Evolutionary conservation across 2,888 invertebrate species (phyloP).

Genomic region (Polyommatus iphigenia): DNA sequence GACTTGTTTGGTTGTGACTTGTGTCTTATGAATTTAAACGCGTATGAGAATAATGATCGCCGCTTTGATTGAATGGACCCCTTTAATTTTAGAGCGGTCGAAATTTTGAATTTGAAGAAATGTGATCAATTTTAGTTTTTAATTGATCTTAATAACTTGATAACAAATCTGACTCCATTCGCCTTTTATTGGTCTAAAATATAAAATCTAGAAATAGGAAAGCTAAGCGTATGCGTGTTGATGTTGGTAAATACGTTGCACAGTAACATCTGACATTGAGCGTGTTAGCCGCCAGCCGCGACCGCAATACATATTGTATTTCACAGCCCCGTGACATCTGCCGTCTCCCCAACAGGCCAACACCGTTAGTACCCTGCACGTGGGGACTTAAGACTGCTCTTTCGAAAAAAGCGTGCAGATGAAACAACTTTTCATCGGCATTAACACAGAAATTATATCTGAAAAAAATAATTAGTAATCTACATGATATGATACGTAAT

Average conservation of each 20-base stretch:
- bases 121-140: neutral
- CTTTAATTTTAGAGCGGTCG: neutral
- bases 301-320: conserved; percentile 43
- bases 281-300: conserved; percentile 8
- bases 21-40: neutral
- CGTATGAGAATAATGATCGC: neutral
- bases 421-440: too few relatives aligned
- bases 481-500: too few relatives aligned
- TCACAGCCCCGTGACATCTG: conserved; percentile 55
- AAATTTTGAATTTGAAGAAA: neutral
- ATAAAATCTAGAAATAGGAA: neutral
- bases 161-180: too few relatives aligned
- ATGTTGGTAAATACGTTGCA: conserved; percentile 40
- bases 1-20: neutral
- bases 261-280: conserved; percentile 31
- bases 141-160: too few relatives aligned
- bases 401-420: too few relatives aligned
- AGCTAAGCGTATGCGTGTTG: neutral
- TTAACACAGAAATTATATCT: too few relatives aligned
- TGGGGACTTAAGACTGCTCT: too few relatives aligned
- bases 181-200: too few relatives aligned
- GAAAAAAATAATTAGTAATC: too few relatives aligned
- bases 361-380: conserved; percentile 47
- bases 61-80: neutral
- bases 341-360: conserved; percentile 49